phyloP scores from a whole-genome alignment of 2,888 invertebrate species.

The Ormia ochracea region DNA sequence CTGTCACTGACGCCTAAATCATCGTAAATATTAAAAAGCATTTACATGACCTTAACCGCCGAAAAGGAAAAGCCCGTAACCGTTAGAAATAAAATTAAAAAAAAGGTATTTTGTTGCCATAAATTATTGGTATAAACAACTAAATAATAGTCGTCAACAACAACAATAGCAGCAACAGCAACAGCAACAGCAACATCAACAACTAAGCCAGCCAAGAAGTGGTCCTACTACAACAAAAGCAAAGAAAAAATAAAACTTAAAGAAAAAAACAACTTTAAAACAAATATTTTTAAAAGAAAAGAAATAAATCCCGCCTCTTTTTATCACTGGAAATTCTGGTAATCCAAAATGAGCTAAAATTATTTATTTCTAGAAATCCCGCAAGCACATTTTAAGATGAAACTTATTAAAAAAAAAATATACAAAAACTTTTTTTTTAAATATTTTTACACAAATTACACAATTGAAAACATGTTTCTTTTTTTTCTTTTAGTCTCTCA shows the following conservation, averaged over 20 bases:
- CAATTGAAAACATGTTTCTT: too few species aligned
- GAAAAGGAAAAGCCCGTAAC: constrained; percentile 10
- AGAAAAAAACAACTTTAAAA: not conserved
- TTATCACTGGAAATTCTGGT: too few species aligned
- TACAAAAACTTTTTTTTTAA: too few species aligned
- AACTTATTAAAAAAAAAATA: too few species aligned
- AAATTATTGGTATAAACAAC: constrained; percentile 49
- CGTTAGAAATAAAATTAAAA: constrained; percentile 55
- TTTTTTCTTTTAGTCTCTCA: too few species aligned
- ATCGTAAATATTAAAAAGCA: constrained; percentile 52
- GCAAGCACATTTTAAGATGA: too few species aligned
- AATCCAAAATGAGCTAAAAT: too few species aligned
- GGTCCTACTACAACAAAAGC: too few species aligned
- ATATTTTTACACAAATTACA: too few species aligned
- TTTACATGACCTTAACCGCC: constrained; percentile 53
- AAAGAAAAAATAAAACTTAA: constrained; percentile 24
- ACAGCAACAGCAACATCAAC: constrained; percentile 4
- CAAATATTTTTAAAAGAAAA: too few species aligned
- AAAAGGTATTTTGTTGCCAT: constrained; percentile 60
- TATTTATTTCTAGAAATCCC: too few species aligned
- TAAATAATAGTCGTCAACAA: constrained; percentile 28
- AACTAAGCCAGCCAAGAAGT: not conserved
- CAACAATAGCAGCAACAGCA: not conserved
- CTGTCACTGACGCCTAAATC: constrained; percentile 10
- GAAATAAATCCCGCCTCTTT: too few species aligned